Evolutionary conservation across 2,888 invertebrate genomes (phyloP), one percentile per base, ranked within the genome.

Genomic region (Pollenia angustigena): DNA sequence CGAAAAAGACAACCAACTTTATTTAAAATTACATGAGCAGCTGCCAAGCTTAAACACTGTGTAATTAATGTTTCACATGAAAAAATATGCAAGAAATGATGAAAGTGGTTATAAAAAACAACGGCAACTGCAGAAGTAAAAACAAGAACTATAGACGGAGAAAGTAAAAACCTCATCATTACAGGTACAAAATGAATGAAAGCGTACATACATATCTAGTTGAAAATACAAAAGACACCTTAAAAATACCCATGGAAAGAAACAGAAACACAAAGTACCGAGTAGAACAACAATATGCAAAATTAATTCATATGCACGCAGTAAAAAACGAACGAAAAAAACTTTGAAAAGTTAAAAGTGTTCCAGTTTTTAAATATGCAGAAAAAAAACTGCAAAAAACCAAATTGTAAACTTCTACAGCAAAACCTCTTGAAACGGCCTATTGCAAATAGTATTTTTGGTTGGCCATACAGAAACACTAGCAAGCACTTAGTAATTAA

Each of bases 281-380:
- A 66, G 12, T 44, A n/a, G 60, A 52, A 79, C 23, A 84, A 52
- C 32, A 74, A 60, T 54, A 68, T 74, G 18, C 58, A 84, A 74
- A 84, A 66, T 84, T 79, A 68, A 84, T 84, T 84, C 79, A 68
- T 58, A 84, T 72, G 58, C 79, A 60, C 46, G 84, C 84, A 84
- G 52, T 11, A 44, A 69, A 52, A 68, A 52, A 72, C 0, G 60
- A 12, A n/a, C 16, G 58, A 23, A 79, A 2, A 46, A 71, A 60
- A 60, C 23, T 32, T 32, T 60, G 1, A 72, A 72, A 79, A 69
- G 64, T 85, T 79, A 56, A 85, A 82, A 82, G 69, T 82, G 85
- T 40, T 82, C 64, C 81, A 81, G 64, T 80, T 83, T 86, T 46
- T 58, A 64, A 82, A 71, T 79, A 64, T 78, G 81, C 78, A 72